Evolutionary conservation across 1,140 invertebrate species (phyloP).

Genomic region (Penaeus japonicus): DNA sequence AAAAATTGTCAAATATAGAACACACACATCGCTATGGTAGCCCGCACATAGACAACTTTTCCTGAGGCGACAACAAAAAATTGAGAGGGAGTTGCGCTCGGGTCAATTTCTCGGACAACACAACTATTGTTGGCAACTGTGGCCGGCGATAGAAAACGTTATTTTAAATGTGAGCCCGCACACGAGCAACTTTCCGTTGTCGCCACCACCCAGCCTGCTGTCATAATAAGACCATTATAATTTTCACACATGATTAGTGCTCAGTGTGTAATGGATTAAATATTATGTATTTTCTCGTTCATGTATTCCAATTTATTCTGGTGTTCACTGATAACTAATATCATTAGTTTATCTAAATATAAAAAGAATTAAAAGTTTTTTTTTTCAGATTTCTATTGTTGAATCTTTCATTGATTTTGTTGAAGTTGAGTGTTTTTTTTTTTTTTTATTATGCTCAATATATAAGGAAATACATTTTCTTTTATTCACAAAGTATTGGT

Average conservation of each 20-base stretch:
- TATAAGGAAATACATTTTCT: constrained; percentile 25
- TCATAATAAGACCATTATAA: constrained; percentile 29
- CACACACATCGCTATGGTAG: too few species aligned
- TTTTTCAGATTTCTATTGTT: constrained; percentile 17
- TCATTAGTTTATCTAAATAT: constrained; percentile 11
- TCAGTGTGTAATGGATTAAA: constrained; percentile 30
- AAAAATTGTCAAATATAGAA: too few species aligned
- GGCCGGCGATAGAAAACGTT: too few species aligned
- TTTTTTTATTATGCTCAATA: constrained; percentile 33
- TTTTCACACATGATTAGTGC: constrained; percentile 29
- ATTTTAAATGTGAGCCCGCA: too few species aligned
- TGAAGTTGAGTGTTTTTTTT: constrained; percentile 26
- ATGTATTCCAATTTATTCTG: constrained; percentile 30
- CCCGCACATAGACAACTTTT: too few species aligned
- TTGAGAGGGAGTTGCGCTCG: too few species aligned
- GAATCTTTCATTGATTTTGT: constrained; percentile 37
- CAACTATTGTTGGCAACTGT: too few species aligned
- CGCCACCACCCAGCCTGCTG: too few species aligned
- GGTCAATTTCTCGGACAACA: too few species aligned
- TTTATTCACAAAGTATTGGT: constrained; percentile 27
- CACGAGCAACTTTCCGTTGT: too few species aligned
- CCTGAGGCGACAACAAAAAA: too few species aligned
- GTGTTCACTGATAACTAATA: constrained; percentile 31
- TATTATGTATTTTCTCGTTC: constrained; percentile 10
- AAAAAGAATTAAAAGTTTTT: constrained; percentile 25